Evolutionary conservation across 2,797 vertebrate genomes (phyloP).

Genomic region (Myotis planiceps): DNA sequence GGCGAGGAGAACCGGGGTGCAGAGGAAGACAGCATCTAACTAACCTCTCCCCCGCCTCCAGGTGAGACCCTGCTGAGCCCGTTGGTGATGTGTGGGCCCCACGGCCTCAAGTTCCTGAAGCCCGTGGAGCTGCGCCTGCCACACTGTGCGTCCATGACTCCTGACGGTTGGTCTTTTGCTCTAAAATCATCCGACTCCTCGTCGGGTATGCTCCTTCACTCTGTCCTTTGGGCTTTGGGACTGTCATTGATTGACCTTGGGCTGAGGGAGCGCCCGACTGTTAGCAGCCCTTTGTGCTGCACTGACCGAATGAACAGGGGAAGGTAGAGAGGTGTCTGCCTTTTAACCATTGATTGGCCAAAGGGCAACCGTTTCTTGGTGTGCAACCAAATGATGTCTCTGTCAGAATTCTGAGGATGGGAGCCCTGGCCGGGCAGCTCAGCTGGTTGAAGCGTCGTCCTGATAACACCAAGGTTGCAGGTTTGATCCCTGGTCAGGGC

Average conservation of each 20-base stretch:
- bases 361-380: neutral
- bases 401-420: neutral
- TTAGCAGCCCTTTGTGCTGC: conserved; percentile 60
- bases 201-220: conserved; percentile 99
- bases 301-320: neutral
- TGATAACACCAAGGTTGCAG: neutral
- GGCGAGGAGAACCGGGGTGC: neutral
- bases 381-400: neutral
- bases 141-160: conserved; percentile 99
- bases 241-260: conserved; percentile 89
- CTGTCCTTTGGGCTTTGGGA: conserved; percentile 94
- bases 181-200: conserved; percentile 99
- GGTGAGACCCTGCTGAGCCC: conserved; percentile 98
- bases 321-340: neutral
- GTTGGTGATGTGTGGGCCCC: conserved; percentile 97
- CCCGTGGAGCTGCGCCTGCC: conserved; percentile 99
- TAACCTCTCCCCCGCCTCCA: conserved; percentile 60
- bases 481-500: neutral
- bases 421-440: neutral
- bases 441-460: neutral
- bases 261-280: conserved; percentile 75
- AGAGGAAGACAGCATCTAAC: neutral
- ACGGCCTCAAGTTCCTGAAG: conserved; percentile 99
- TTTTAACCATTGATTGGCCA: neutral
- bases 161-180: conserved; percentile 99